Evolutionary conservation across 92 coral and sea anemone species (phyloP), one percentile per base, ranked within the genome.

Genomic region (Blastomussa wellsi): DNA sequence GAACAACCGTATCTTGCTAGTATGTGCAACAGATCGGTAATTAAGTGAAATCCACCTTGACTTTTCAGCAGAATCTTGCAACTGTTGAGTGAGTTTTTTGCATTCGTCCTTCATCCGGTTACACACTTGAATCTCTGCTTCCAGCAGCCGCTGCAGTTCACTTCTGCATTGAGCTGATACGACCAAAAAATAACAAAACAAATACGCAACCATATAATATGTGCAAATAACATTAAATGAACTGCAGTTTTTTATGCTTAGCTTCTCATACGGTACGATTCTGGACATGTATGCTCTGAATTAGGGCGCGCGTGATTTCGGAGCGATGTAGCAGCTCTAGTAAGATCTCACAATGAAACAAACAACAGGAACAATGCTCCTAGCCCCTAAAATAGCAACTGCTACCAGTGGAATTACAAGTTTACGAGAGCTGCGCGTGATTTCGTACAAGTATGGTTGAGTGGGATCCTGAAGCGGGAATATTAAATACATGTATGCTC

Each of bases 41-140:
- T 11, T 8, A n/a, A 62, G 35, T 9, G 35, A 28, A 74, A 35
- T 78, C 47, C 74, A 96, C 99, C 94, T 94, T 48, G 94, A 90
- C 64, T 91, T 93, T 22, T 77, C 89, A n/a, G 98, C 86, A 53
- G 90, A 82, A 35, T 94, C 96, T 74, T 91, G 89, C 55, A 96
- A 79, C 80, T 94, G 94, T 41, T 86, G 89, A 1, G 98, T 77
- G 38, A 96, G 93, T 53, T 78, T 91, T 53, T 90, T 89, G 65
- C 95, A 92, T 84, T 96, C 99, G 32, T 94, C 94, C 69, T 92
- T 94, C 80, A 96, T 65, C 33, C 74, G 82, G 66, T 89, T 87
- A 20, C 96, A 91, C 83, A 96, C 91, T 69, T 92, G 91, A 64
- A 94, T 92, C 88, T 96, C 96, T 33, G 96, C 84, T 78, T 94